Base-by-base conservation (phyloP, 2,888 invertebrate species). In the Psylliodes chrysocephalus region DNA sequence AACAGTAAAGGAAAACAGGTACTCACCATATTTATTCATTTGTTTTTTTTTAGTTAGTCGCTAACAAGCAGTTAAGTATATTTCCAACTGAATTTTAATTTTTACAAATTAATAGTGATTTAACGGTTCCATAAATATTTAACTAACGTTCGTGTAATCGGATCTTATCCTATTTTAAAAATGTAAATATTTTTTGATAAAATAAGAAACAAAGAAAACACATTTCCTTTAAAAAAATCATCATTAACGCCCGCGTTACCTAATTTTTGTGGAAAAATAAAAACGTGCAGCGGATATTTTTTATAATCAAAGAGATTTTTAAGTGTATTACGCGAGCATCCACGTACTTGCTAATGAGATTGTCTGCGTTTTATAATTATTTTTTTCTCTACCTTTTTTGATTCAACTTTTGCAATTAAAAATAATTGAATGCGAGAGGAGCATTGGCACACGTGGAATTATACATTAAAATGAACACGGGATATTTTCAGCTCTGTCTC, bases 251-350 rank as follows among this genome's bases (percentile, higher is more conserved):
- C 6, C 14, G 14, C 14, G 12, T 2, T 12, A 2, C 14, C 12
- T 35, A 14, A 14, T 35, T 17, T 18, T 42, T 8, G n/a, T 4
- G 14, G 5, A 15, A 10, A 7, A 7, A 42, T 14, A 42, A 42
- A 40, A 18, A 17, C 1, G 15, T 40, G 8, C 15, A 33, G 4
- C 14, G 42, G 10, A 14, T n/a, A 42, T 42, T 42, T 17, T 42
- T 5, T 15, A 12, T 15, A 42, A 18, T 42, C 42, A 42, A 42
- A 42, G 42, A 42, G 42, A 42, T 42, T 42, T 35, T 42, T 42
- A 42, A 42, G 42, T 18, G 18, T 18, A 10, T 42, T 42, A 42
- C 7, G 42, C 3, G n/a, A 10, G 18, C 12, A 14, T 14, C 35
- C 35, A 42, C 18, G 18, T 18, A 38, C 15, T 38, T 38, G 42